Evolutionary conservation across 2,113 vertebrate genomes (phyloP).

Genomic region (Podiceps cristatus): DNA sequence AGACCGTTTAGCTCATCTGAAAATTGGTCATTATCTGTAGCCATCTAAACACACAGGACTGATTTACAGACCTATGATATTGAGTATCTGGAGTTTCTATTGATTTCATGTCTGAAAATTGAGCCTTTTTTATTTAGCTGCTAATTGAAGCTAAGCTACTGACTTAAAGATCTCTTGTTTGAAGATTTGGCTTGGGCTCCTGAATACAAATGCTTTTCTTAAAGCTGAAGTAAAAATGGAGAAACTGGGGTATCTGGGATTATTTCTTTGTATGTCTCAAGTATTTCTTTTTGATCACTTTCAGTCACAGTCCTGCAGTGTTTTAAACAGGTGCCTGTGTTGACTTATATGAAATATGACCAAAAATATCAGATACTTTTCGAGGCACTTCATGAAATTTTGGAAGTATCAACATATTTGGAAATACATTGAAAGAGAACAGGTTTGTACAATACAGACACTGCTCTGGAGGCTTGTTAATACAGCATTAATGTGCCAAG

Average conservation of each 20-base stretch:
- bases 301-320: not conserved
- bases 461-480: not conserved
- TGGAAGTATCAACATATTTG: not conserved
- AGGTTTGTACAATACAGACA: not conserved
- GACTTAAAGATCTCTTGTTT: not conserved
- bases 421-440: not conserved
- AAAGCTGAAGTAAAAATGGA: not conserved
- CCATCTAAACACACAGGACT: not conserved
- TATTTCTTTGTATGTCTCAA: not conserved
- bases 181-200: not conserved
- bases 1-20: slow-evolving; percentile 8
- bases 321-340: not conserved
- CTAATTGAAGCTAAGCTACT: not conserved
- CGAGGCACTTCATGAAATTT: not conserved
- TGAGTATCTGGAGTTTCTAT: slow-evolving; percentile 13
- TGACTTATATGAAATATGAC: not conserved
- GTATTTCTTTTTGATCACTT: not conserved
- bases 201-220: not conserved
- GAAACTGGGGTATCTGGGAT: not conserved
- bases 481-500: not conserved
- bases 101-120: slow-evolving; percentile 38
- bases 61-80: not conserved
- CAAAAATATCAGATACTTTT: not conserved
- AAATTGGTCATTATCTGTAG: slow-evolving; percentile 6
- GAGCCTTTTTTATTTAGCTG: not conserved